Evolutionary conservation across 35 echinoderm and acorn worm species (phyloP), one percentile per base, ranked within the genome.

Genomic region (Anneissia japonica): DNA sequence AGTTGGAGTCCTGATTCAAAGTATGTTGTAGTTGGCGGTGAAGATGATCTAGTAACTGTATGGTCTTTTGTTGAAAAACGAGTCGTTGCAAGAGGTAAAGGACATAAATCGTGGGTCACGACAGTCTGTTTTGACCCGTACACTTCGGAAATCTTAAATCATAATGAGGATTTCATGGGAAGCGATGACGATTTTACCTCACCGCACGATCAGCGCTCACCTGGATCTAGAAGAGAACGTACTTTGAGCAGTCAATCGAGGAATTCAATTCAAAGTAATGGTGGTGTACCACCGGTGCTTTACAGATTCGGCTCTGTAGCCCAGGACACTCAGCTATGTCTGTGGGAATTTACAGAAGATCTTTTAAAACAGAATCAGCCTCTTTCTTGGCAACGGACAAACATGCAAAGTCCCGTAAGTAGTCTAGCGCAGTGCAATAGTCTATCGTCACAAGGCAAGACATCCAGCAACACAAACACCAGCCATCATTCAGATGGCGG

Each of bases 261-360:
- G 64, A 93, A 89, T 76, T 99, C 96, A 34, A 87, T 91, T 39
- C 84, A 86, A 28, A 89, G 94, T 83, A 46, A 51, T 0, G 75
- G 46, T 36, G 77, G 86, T 13, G 26, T 86, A 19, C 74, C 83
- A 21, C 55, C 89, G 6, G 89, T 94, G 34, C 88, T 90, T 23
- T 99, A 99, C 45, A 88, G 96, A 55, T 99, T 99, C 89, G 96
- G 92, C 13, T 99, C 96, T 1, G 92, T 99, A 30, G 96, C 92
- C 10, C 96, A 99, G 80, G 96, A 99, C 86, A 99, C 96, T 36
- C 86, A 91, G 64, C 86, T 99, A 74, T 99, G 96, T 86, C 92
- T 99, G 73, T 99, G 96, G 96, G 96, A 99, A 43, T 87, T 99
- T 31, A 94, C 92, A 39, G 96, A 99, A 87, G 96, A 99, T 75